These are phyloP conservation scores for Incurvaria masculella DNA, from an alignment of 2,888 invertebrate genomes.

Conservation along the genomic window DNA sequence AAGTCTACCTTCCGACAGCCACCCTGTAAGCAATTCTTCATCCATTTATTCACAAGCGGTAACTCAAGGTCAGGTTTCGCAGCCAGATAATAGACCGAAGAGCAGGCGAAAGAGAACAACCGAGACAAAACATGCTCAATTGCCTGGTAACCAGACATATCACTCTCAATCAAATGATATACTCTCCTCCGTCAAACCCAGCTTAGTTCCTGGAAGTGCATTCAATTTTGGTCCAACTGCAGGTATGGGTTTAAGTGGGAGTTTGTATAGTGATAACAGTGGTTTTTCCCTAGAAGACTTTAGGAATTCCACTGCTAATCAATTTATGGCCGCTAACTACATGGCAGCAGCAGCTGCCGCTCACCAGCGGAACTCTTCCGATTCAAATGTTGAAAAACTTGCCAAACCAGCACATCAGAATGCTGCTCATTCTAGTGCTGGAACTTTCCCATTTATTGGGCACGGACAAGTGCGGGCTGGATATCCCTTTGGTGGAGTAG, in stretches of 20 bases:
- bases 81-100: slow-evolving; percentile 32
- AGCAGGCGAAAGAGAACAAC: slow-evolving; percentile 37
- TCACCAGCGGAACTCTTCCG: slow-evolving; percentile 36
- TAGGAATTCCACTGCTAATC: slow-evolving; percentile 60
- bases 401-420: slow-evolving; percentile 50
- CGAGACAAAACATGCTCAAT: slow-evolving; percentile 29
- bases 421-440: slow-evolving; percentile 31
- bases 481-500: slow-evolving; percentile 61
- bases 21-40: slow-evolving; percentile 27
- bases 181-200: slow-evolving; percentile 39
- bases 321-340: slow-evolving; percentile 55
- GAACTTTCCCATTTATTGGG: slow-evolving; percentile 60
- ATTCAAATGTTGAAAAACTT: slow-evolving; percentile 35
- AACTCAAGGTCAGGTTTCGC: slow-evolving; percentile 22
- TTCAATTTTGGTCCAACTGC: slow-evolving; percentile 78
- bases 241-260: slow-evolving; percentile 52
- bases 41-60: slow-evolving; percentile 36
- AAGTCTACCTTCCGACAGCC: slow-evolving; percentile 37
- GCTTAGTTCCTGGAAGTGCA: slow-evolving; percentile 77
- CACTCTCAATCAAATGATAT: slow-evolving; percentile 54
- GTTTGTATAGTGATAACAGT: slow-evolving; percentile 62
- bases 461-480: slow-evolving; percentile 58
- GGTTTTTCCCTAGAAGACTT: slow-evolving; percentile 66
- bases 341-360: slow-evolving; percentile 41
- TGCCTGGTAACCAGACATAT: slow-evolving; percentile 39